Conservation (phyloP, 2,113 vertebrate species). For the Gnathonemus echidnorhynchus region DNA sequence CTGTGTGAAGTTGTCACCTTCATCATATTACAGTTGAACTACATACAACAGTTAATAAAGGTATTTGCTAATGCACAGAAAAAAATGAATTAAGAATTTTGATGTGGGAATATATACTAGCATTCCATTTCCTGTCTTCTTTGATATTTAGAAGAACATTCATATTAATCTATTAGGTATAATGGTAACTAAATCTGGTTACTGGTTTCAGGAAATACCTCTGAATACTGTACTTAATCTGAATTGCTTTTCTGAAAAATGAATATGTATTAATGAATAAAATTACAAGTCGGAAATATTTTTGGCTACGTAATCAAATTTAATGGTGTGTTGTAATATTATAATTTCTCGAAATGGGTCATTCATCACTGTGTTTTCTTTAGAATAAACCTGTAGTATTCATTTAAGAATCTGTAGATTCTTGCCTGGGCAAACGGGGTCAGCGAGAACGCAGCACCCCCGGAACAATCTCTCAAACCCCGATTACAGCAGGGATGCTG, state of each 20-base stretch:
- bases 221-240: neutral
- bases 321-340: neutral
- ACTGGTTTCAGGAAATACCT: neutral
- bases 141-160: neutral
- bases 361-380: neutral
- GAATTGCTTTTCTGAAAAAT: neutral
- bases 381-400: neutral
- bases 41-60: neutral
- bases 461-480: neutral
- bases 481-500: neutral
- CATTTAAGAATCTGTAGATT: neutral
- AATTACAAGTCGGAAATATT: neutral
- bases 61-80: neutral
- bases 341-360: neutral
- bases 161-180: neutral
- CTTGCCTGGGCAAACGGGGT: neutral
- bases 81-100: neutral
- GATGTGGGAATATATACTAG: neutral
- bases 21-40: neutral
- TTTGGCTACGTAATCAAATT: neutral
- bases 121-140: neutral
- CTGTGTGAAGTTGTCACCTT: neutral
- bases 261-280: neutral
- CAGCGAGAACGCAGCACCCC: neutral
- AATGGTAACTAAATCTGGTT: neutral